Conservation (phyloP, 2,888 invertebrate species). For the Calameuta filiformis region DNA sequence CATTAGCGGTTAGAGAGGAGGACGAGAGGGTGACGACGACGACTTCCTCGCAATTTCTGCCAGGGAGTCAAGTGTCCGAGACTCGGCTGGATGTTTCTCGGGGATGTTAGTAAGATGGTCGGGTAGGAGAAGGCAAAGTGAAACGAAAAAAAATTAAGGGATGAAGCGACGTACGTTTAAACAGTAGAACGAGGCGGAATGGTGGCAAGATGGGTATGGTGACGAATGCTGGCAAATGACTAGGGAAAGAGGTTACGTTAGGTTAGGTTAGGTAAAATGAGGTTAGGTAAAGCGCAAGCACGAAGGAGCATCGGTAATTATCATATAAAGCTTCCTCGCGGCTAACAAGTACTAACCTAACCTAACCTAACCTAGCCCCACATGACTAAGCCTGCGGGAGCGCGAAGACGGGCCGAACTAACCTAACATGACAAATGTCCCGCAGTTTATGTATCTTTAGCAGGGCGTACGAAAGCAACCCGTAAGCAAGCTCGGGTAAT, state of each 20-base stretch:
- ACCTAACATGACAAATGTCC: constrained; percentile 3
- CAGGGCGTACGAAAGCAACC: not conserved
- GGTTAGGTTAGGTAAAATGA: no score
- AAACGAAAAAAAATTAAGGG: not conserved
- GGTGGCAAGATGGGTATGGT: not conserved
- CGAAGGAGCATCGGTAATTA: constrained; percentile 37
- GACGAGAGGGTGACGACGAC: not conserved
- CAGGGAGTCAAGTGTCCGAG: not conserved
- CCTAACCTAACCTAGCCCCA: constrained; percentile 31
- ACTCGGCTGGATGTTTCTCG: not conserved
- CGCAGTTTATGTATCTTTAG: constrained; percentile 8
- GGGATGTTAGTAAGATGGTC: not conserved
- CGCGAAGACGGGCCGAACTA: constrained; percentile 1
- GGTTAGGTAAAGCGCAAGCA: constrained; percentile 6
- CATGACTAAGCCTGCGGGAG: not conserved
- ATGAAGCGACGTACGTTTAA: not conserved
- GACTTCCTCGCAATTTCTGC: not conserved
- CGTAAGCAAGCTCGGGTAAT: constrained; percentile 6
- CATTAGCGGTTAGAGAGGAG: not conserved
- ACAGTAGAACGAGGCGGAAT: not conserved
- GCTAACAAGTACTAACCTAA: constrained; percentile 38
- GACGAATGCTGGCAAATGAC: not conserved
- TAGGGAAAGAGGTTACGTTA: not conserved
- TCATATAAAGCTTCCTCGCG: constrained; percentile 30
- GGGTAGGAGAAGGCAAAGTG: not conserved